These are phyloP conservation scores for Diadromus collaris DNA, from an alignment of 2,888 invertebrate genomes.

Conservation along the genomic window DNA sequence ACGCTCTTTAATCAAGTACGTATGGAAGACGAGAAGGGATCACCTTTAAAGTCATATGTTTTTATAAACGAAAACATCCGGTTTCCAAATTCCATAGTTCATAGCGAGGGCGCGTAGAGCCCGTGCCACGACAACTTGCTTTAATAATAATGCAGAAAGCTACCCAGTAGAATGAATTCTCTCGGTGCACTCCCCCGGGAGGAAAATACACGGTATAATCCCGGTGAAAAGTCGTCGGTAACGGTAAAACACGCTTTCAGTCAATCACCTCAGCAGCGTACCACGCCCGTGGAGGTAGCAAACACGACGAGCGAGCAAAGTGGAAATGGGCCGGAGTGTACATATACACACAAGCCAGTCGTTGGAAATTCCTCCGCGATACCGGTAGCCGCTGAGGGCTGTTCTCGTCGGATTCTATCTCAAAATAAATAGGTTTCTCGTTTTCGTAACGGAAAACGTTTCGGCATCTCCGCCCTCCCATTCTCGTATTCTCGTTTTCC, in stretches of 20 bases:
- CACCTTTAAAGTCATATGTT: too few species aligned
- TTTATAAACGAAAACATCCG: too few species aligned
- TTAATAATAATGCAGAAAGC: neutral
- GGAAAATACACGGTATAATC: slow-evolving; percentile 30
- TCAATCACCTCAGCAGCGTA: slow-evolving; percentile 38
- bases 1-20: too few species aligned
- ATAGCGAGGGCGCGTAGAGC: too few species aligned
- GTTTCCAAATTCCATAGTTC: neutral
- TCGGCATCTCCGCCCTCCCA: slow-evolving; percentile 52
- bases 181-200: neutral
- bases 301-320: slow-evolving; percentile 51
- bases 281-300: slow-evolving; percentile 1
- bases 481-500: slow-evolving; percentile 44
- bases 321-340: slow-evolving; percentile 47
- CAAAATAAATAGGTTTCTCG: slow-evolving; percentile 63
- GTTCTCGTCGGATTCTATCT: slow-evolving; percentile 56
- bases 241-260: slow-evolving; percentile 51
- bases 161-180: neutral
- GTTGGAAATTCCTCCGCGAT: slow-evolving; percentile 51
- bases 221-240: slow-evolving; percentile 45
- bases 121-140: neutral
- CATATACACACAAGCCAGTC: slow-evolving; percentile 20
- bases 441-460: slow-evolving; percentile 59
- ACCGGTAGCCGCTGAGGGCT: slow-evolving; percentile 55
- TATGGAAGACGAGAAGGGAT: too few species aligned